Base-by-base conservation (phyloP, 2,113 vertebrate species). In the Dipodomys merriami region DNA sequence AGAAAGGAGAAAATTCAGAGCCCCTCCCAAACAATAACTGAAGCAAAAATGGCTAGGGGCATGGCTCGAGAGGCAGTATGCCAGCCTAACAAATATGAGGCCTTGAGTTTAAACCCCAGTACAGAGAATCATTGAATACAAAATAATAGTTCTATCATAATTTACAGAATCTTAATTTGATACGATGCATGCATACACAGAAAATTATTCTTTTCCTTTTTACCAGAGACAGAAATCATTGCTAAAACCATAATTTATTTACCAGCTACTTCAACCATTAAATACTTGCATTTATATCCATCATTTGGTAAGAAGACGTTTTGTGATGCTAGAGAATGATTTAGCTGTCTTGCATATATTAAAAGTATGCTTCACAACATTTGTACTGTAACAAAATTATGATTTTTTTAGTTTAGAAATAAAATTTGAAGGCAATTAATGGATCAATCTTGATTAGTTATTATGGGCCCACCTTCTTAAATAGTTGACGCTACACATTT, bases 371-470 rank as follows among this genome's bases (percentile, higher is more conserved):
- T 93, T 95, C 80, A 91, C 10, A 93, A 74, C 69, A 80, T 27
- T 77, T 69, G 57, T 10, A 76, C 4, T 44, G 57, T 65, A 72
- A 29, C 3, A 81, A 44, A 95, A 80, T 74, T 84, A 67, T 60
- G 13, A 93, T 3, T 53, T 74, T 94, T 71, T 94, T 89, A 83
- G 19, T 15, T 57, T 60, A 88, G 15, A 80, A 65, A 83, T 80
- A 91, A 86, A 80, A 82, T n/a, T 96, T 35, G 2, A 93, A 95
- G 74, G 19, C 86, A 86, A 83, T 89, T 91, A 81, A 74, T 13
- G n/a, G 15, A n/a, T 39, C 39, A 82, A n/a, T 78, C 6, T 88
- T 2, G 27, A 35, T 64, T 80, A 57, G 84, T 39, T 81, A 19
- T 72, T 27, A 71, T 1, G 71, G 2, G 19, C 57, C 15, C 44